Base-by-base conservation (phyloP, 2,888 invertebrate genomes). In the Aleiodes testaceus region DNA sequence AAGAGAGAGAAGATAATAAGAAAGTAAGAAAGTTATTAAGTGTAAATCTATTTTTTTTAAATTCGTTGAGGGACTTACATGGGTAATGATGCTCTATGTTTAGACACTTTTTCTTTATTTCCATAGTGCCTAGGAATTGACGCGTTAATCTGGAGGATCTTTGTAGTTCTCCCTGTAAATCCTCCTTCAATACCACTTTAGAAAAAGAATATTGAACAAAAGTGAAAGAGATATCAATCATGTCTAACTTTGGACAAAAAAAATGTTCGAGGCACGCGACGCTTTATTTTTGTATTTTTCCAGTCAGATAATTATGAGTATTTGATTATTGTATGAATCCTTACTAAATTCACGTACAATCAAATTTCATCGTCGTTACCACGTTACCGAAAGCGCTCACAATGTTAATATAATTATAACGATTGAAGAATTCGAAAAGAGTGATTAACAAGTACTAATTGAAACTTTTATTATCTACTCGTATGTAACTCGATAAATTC, bases 1-100 rank as follows among this genome's bases (percentile, higher is more conserved):
- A 67, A 45, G 44, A 59, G 14, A 42, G 52, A 70, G 69, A 70
- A 69, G 75, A 64, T 69, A 72, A 70, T 70, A 66, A 72, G 30
- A 73, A 53, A 66, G 20, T 63, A 20, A 42, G 63, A 44, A 36
- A 53, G 65, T 69, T 36, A 36, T 36, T 36, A 36, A 36, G 36
- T 36, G 36, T 9, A 6, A 36, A 36, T 36, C 36, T 36, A 36
- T 9, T 11, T 36, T 36, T 36, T 36, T 36, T 59, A 16, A 2
- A 16, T 59, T 42, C 42, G 26, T 59, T 14, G 42, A 59, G 36
- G 42, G 59, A 36, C 42, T 36, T 11, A 59, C 18, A 16, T 59
- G 42, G 59, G 59, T 59, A 59, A 36, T 42, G 42, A 18, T 59
- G 42, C 59, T 9, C 36, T 59, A 59, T 59, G 42, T 20, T 59